phyloP scores from a whole-genome alignment of 2,797 vertebrate species.

The Melanotaenia pygmaea region DNA sequence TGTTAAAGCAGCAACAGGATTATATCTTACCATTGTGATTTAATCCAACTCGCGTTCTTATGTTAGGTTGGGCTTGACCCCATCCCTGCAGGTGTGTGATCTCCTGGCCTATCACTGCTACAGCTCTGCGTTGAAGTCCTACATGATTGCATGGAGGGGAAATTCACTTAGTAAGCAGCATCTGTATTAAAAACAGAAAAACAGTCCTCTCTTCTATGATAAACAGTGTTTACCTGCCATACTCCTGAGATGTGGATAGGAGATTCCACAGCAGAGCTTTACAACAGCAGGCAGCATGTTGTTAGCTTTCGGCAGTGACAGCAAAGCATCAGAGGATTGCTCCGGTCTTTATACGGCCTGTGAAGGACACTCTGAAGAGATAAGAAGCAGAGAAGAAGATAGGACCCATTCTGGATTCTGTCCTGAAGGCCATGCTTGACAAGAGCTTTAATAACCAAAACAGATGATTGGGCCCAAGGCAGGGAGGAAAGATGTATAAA shows the following conservation, averaged over 20 bases:
- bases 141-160: neutral
- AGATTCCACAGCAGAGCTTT: slow-evolving; percentile 89
- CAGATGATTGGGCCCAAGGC: slow-evolving; percentile 17
- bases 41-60: slow-evolving; percentile 31
- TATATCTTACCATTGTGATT: slow-evolving; percentile 43
- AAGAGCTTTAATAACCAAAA: slow-evolving; percentile 17
- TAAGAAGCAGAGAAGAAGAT: slow-evolving; percentile 74
- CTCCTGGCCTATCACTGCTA: slow-evolving; percentile 78
- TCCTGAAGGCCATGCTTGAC: slow-evolving; percentile 66
- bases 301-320: slow-evolving; percentile 48
- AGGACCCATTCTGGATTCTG: slow-evolving; percentile 57
- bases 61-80: slow-evolving; percentile 9
- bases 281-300: slow-evolving; percentile 84
- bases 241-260: slow-evolving; percentile 83
- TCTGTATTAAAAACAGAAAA: neutral
- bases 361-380: slow-evolving; percentile 80
- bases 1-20: neutral
- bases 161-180: neutral
- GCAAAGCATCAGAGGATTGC: slow-evolving; percentile 25
- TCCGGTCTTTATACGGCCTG: slow-evolving; percentile 74
- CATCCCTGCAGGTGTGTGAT: slow-evolving; percentile 63
- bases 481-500: slow-evolving; percentile 5
- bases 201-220: neutral
- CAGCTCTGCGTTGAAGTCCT: slow-evolving; percentile 80
- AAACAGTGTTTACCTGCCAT: slow-evolving; percentile 75